phyloP scores from a whole-genome alignment of 2,113 vertebrate genomes.

The Protobothrops flavoviridis region DNA sequence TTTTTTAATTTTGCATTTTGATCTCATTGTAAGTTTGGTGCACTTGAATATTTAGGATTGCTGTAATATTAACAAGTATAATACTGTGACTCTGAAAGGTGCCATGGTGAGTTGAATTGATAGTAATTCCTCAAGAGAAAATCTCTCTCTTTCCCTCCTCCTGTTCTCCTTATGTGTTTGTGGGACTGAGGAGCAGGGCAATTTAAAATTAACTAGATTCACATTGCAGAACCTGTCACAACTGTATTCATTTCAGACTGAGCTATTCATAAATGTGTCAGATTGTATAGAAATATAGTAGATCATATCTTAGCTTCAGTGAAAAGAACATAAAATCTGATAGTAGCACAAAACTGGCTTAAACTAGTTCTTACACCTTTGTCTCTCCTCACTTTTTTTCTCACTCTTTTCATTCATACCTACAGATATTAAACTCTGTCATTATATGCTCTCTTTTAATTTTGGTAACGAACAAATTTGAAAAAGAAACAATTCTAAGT shows the following conservation, averaged over 20 bases:
- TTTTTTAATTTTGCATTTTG: constrained; percentile 40
- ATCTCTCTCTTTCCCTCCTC: background rate
- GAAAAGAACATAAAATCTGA: constrained; percentile 40
- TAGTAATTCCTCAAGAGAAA: background rate
- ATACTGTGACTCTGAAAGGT: constrained; percentile 44
- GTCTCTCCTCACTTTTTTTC: background rate
- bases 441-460: background rate
- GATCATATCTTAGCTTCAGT: constrained; percentile 52
- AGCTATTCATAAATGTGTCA: constrained; percentile 53
- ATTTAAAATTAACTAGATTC: constrained; percentile 23
- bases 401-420: background rate
- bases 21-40: constrained; percentile 55
- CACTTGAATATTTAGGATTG: constrained; percentile 38
- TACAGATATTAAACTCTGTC: background rate
- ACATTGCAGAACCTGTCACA: constrained; percentile 51
- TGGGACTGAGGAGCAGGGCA: background rate
- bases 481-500: background rate
- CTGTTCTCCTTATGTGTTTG: background rate
- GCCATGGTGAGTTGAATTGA: background rate
- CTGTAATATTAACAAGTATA: constrained; percentile 36
- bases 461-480: background rate
- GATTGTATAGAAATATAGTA: constrained; percentile 46
- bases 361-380: background rate
- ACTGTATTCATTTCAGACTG: constrained; percentile 57
- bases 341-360: constrained; percentile 6